Conservation (phyloP, 2,113 vertebrate genomes). For the Addax nasomaculatus region DNA sequence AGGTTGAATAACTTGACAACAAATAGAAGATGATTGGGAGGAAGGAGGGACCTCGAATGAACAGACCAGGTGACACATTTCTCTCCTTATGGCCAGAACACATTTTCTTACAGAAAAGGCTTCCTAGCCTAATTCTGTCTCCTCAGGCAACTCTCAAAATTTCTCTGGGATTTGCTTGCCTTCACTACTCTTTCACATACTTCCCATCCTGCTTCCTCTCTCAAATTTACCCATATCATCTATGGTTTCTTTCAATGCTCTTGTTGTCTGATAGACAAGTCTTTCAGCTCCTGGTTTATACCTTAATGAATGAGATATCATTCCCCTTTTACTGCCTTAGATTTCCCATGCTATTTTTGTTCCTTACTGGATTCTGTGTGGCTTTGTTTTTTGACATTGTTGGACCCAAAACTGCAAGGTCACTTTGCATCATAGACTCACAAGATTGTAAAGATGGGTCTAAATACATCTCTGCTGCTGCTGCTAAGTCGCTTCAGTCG, state of each 20-base stretch:
- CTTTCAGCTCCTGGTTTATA: neutral
- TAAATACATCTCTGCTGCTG: neutral
- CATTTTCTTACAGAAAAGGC: neutral
- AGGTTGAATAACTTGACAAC: conserved; percentile 19
- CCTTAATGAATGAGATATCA: neutral
- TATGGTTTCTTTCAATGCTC: neutral
- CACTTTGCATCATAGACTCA: neutral
- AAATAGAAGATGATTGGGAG: neutral
- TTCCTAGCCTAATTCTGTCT: neutral
- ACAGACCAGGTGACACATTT: neutral
- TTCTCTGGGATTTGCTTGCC: neutral
- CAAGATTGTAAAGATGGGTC: neutral
- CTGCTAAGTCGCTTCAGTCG: too few species aligned
- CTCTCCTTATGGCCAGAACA: neutral
- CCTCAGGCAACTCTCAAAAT: neutral
- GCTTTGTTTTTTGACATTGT: neutral
- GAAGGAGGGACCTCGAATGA: neutral
- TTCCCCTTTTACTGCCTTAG: neutral
- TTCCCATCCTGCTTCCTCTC: neutral
- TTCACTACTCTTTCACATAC: neutral
- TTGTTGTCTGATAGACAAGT: neutral
- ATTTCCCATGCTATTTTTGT: neutral
- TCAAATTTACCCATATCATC: neutral
- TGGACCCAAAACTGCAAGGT: neutral
- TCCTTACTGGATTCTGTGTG: neutral